Conservation (phyloP, 2,888 invertebrate genomes). For the Zaprionus obscuricornis region DNA sequence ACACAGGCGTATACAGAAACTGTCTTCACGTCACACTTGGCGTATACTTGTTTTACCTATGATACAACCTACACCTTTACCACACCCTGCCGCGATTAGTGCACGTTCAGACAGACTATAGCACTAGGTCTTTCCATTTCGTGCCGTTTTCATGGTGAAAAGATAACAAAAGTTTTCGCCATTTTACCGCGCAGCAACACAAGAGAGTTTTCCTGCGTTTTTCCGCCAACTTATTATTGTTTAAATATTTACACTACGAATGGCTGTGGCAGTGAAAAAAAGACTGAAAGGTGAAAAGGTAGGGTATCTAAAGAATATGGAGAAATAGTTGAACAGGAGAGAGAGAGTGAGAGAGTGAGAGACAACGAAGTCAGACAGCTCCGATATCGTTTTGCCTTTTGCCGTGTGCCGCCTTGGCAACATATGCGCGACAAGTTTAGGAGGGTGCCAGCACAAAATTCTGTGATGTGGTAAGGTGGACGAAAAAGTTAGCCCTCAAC, state of each 20-base stretch:
- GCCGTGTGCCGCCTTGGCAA: slow-evolving; percentile 22
- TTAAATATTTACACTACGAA: slow-evolving; percentile 75
- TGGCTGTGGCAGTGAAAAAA: slow-evolving; percentile 16
- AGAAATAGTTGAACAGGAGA: no score
- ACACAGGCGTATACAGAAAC: background rate
- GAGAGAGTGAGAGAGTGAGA: background rate
- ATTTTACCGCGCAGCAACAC: slow-evolving; percentile 46
- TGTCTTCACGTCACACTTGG: slow-evolving; percentile 22
- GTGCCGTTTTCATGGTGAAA: slow-evolving; percentile 71
- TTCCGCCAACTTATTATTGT: slow-evolving; percentile 78
- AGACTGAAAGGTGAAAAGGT: no score
- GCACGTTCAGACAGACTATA: no score
- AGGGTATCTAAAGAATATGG: no score
- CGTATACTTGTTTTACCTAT: slow-evolving; percentile 37
- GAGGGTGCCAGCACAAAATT: slow-evolving; percentile 42
- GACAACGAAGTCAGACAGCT: no score
- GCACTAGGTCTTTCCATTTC: slow-evolving; percentile 47
- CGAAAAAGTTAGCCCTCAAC: background rate
- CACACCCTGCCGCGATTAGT: slow-evolving; percentile 5
- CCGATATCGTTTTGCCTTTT: background rate
- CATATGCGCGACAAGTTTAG: slow-evolving; percentile 62
- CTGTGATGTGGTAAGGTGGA: background rate
- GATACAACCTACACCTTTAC: slow-evolving; percentile 41
- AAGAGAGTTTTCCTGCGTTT: slow-evolving; percentile 70
- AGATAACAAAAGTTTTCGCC: slow-evolving; percentile 73